Percentiles rank a stretch among this genome's conserved stretches.
These are phyloP conservation scores for Lipotes vexillifer DNA, from an alignment of 2,113 vertebrate species.

Conservation along the genomic window DNA sequence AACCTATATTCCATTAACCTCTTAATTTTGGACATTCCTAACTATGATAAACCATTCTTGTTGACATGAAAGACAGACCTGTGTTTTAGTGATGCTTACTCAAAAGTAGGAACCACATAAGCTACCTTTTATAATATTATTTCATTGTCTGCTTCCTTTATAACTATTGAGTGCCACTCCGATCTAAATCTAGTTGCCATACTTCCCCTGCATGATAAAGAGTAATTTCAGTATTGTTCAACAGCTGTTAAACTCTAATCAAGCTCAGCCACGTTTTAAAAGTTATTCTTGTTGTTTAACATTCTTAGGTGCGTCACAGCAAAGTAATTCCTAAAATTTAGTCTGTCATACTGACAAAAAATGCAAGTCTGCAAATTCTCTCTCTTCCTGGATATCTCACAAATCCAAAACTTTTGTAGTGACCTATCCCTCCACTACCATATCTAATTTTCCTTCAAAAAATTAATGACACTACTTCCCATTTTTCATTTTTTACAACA, in stretches of 20 bases:
- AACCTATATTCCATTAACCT: background rate
- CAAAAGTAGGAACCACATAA: background rate
- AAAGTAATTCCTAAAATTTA: slow-evolving; percentile 25
- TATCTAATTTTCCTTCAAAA: slow-evolving; percentile 9
- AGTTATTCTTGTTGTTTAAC: background rate
- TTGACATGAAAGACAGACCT: background rate
- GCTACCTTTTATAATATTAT: background rate
- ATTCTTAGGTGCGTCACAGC: background rate
- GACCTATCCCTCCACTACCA: background rate
- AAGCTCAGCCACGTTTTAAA: background rate
- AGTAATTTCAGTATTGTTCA: background rate
- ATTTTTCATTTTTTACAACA: background rate
- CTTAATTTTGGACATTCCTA: background rate
- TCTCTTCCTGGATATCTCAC: background rate
- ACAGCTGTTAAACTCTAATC: background rate
- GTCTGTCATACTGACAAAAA: background rate
- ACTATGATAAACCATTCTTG: background rate
- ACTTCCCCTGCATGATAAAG: background rate
- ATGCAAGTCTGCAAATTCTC: background rate
- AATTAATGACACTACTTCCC: background rate
- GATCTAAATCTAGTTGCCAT: background rate
- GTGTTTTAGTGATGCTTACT: background rate
- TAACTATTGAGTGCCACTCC: background rate
- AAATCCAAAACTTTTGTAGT: background rate
- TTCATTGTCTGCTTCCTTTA: background rate